phyloP scores from a whole-genome alignment of 2,113 vertebrate species.

The Poeciliopsis prolifica region DNA sequence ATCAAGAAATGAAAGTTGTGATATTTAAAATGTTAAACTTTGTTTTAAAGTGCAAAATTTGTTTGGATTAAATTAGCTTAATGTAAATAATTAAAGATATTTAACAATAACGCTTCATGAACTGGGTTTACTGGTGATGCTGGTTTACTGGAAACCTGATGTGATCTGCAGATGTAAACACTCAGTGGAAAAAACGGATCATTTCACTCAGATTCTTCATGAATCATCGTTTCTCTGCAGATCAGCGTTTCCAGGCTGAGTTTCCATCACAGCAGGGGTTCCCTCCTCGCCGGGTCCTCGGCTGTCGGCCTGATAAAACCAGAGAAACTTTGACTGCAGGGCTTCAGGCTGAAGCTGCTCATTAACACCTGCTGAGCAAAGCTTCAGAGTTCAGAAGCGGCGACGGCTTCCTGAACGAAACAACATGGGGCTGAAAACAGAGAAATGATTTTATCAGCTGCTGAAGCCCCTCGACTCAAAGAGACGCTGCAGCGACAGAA shows the following conservation, averaged over 20 bases:
- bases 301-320: too few species aligned
- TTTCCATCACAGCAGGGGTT: background rate
- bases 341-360: too few species aligned
- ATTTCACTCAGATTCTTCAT: background rate
- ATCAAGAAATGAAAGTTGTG: too few species aligned
- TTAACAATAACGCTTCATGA: too few species aligned
- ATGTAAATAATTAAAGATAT: too few species aligned
- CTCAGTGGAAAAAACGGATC: conserved; percentile 3
- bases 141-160: background rate
- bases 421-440: background rate
- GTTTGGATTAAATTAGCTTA: too few species aligned
- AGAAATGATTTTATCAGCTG: background rate
- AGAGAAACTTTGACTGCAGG: too few species aligned
- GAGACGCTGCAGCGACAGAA: too few species aligned
- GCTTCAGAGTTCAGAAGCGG: background rate
- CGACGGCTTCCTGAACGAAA: background rate
- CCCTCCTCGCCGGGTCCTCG: too few species aligned
- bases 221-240: background rate
- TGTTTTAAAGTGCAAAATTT: too few species aligned
- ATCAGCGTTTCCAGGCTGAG: background rate
- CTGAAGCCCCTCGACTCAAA: background rate
- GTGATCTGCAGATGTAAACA: background rate
- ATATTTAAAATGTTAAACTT: too few species aligned
- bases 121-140: too few species aligned
- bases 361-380: background rate